phyloP scores from a whole-genome alignment of 2,797 vertebrate genomes.

The Hypotaenidia philippensis region DNA sequence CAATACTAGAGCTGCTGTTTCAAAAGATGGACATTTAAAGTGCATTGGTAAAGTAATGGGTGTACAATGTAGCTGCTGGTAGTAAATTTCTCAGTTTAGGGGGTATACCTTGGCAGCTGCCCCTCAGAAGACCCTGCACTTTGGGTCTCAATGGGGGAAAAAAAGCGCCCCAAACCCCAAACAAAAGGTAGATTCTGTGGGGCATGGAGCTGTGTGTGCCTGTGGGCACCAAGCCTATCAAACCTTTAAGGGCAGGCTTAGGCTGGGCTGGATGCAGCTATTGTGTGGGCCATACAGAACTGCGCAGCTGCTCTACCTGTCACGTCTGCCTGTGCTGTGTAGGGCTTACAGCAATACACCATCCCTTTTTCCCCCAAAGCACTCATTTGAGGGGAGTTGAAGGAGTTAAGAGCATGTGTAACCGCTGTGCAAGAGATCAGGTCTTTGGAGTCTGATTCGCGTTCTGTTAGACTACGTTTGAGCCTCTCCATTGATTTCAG shows the following conservation, averaged over 20 bases:
- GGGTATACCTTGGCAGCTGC: neutral
- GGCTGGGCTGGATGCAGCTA: neutral
- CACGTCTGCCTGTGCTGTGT: neutral
- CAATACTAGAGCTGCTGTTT: neutral
- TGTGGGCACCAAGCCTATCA: neutral
- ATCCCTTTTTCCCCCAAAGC: neutral
- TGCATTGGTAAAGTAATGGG: neutral
- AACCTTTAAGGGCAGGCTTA: neutral
- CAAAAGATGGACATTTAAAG: neutral
- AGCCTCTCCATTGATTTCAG: slow-evolving; percentile 18
- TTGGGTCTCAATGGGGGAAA: neutral
- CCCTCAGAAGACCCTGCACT: neutral
- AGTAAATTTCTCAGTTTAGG: neutral
- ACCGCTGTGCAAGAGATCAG: neutral
- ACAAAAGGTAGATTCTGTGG: neutral
- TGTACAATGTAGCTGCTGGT: rapidly evolving
- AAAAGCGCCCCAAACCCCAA: too few species aligned
- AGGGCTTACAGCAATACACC: neutral
- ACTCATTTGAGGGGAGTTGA: neutral
- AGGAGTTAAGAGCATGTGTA: neutral
- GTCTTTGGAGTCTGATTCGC: neutral
- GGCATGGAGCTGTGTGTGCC: neutral
- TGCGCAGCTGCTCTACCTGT: neutral
- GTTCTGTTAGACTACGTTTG: neutral
- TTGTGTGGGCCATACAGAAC: neutral